Evolutionary conservation across 2,113 vertebrate genomes (phyloP).

Genomic region (Varanus salvator): DNA sequence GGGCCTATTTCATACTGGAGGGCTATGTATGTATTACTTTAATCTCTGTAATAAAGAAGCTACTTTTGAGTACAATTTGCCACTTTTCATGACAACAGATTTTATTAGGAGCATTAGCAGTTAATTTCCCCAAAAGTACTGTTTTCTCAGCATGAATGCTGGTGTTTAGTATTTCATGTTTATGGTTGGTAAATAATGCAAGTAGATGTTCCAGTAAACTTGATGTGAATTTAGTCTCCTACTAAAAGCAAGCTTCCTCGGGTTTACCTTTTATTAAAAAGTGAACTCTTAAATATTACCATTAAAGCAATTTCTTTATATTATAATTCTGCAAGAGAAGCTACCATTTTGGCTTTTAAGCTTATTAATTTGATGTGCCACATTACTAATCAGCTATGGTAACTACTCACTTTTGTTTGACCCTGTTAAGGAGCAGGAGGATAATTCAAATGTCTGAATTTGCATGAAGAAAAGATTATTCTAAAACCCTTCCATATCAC

Average conservation of each 20-base stretch:
- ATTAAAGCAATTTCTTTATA: neutral
- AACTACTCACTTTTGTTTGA: neutral
- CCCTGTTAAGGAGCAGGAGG: neutral
- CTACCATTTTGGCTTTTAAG: neutral
- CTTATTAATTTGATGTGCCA: neutral
- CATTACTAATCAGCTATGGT: neutral
- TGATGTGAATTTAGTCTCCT: neutral
- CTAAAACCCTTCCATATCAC: neutral
- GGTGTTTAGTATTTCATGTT: neutral
- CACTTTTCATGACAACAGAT: constrained; percentile 2
- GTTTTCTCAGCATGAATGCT: neutral
- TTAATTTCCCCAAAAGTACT: neutral
- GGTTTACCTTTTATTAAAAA: neutral
- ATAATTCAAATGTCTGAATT: neutral
- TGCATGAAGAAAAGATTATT: accelerated
- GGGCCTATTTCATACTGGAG: constrained; percentile 11
- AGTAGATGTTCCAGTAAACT: neutral
- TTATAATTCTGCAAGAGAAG: constrained; percentile 1
- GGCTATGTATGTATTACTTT: constrained; percentile 24
- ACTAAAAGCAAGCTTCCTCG: neutral
- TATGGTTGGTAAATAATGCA: neutral
- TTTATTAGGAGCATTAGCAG: neutral
- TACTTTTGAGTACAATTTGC: constrained; percentile 33
- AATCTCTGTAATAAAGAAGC: constrained; percentile 31
- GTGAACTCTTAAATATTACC: neutral